Base-by-base conservation (phyloP, 2,113 vertebrate species). In the Ailuropoda melanoleuca region DNA sequence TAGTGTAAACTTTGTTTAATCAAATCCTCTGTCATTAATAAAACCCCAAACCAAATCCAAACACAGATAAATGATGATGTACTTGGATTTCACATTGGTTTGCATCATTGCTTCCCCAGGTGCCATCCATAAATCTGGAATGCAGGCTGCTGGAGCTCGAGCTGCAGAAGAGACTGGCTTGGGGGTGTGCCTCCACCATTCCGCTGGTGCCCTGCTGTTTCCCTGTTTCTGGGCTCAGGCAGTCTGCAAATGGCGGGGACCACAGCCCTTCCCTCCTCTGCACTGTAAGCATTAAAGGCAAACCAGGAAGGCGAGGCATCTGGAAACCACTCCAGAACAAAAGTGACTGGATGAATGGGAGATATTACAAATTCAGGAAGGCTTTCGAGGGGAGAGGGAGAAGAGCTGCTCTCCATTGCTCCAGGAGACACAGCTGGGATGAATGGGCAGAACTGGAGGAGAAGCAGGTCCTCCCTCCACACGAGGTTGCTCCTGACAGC, bases 1-100 rank as follows among this genome's bases (percentile, higher is more conserved):
- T 34, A 95, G 39, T 88, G 48, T 92, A 94, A 94, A 98, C 96
- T 86, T 95, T 70, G 74, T 93, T 93, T 91, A 56, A 90, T 92
- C 96, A 62, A 96, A 97, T 97, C 88, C 90, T 82, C 0, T 77
- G 85, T 93, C 98, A 70, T 96, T 98, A 97, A 97, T 98, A 75
- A 98, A 96, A 97, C 70, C 80, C 93, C 96, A 93, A 93, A 97
- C 96, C 97, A 91, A 94, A 48, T 92, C 95, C 96, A 90, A 97
- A 50, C 93, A 95, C 95, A 97, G 97, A 83, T 39, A 88, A 15
- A 91, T 96, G 98, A 93, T 83, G 96, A 94, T 95, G 93, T n/a
- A 82, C 96, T 98, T 97, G 89, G 88, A 96, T 86, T 97, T 80
- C 88, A 87, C 78, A 64, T 58, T 29, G 72, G 39, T 90, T 62